Evolutionary conservation across 1,140 invertebrate species (phyloP).

Genomic region (Zaprionus capensis): DNA sequence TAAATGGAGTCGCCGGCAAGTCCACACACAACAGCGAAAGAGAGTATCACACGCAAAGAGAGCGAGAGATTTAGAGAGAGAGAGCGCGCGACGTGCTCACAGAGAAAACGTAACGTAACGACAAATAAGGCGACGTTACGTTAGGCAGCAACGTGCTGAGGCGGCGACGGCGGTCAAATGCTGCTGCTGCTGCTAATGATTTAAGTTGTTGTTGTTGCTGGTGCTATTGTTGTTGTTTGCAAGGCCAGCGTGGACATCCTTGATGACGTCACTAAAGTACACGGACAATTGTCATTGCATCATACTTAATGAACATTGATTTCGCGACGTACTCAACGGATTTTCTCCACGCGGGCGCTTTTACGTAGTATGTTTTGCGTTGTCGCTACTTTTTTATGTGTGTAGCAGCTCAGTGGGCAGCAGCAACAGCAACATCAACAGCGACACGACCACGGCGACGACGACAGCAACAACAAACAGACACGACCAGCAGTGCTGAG

Average conservation of each 20-base stretch:
- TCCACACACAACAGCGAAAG: slow-evolving; percentile 32
- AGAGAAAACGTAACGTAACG: slow-evolving; percentile 55
- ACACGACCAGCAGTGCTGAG: slow-evolving; percentile 62
- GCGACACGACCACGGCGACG: slow-evolving; percentile 37
- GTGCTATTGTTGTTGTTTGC: slow-evolving; percentile 5
- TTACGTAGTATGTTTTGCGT: slow-evolving; percentile 42
- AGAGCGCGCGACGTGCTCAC: slow-evolving; percentile 12
- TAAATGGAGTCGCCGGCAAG: slow-evolving; percentile 55
- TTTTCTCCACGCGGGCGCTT: slow-evolving; percentile 37
- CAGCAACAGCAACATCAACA: slow-evolving; percentile 51
- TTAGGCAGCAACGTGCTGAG: slow-evolving; percentile 15
- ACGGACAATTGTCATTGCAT: not conserved
- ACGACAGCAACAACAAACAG: slow-evolving; percentile 61
- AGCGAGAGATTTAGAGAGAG: slow-evolving; percentile 11
- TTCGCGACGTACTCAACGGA: slow-evolving; percentile 8
- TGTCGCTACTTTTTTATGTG: slow-evolving; percentile 30
- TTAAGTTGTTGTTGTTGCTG: not conserved
- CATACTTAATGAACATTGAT: not conserved
- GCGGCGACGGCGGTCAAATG: not conserved
- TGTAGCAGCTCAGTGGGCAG: slow-evolving; percentile 40
- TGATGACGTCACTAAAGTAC: slow-evolving; percentile 19
- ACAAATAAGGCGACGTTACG: slow-evolving; percentile 17
- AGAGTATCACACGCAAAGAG: slow-evolving; percentile 27
- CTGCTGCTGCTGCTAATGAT: slow-evolving; percentile 1
- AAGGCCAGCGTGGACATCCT: slow-evolving; percentile 16